These are phyloP conservation scores for Aegithalos caudatus DNA, from an alignment of 2,113 vertebrate species.

Conservation along the genomic window DNA sequence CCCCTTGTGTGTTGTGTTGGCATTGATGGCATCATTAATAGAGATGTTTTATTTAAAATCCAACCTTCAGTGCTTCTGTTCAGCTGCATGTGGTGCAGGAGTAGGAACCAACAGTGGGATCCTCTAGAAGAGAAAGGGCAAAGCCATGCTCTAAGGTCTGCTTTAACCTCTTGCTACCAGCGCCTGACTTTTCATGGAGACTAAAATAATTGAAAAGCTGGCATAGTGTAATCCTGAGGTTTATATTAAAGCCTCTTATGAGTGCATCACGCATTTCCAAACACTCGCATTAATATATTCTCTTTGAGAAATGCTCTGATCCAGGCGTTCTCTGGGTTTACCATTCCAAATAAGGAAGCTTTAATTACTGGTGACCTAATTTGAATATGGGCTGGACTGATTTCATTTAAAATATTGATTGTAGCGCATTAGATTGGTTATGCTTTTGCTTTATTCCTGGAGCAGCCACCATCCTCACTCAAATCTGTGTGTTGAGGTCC, in stretches of 20 bases:
- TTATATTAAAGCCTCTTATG: constrained; percentile 52
- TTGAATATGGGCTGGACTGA: neutral
- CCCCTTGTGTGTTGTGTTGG: neutral
- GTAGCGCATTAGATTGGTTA: neutral
- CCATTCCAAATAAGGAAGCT: neutral
- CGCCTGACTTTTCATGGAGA: neutral
- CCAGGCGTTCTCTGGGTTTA: neutral
- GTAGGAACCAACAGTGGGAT: neutral
- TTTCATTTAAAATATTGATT: constrained; percentile 22
- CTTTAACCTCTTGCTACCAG: constrained; percentile 18
- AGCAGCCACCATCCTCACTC: neutral
- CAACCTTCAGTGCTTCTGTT: neutral
- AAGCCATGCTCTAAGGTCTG: neutral
- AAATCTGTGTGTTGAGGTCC: neutral
- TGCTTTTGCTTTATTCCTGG: neutral
- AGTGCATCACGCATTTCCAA: neutral
- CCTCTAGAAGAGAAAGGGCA: neutral
- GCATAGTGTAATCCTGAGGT: constrained; percentile 27
- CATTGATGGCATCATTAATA: neutral
- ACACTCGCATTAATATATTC: neutral
- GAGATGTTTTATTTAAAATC: neutral
- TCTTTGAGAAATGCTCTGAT: neutral
- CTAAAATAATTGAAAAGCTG: constrained; percentile 1
- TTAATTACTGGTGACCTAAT: constrained; percentile 42
- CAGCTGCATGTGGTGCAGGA: neutral